Base-by-base conservation (phyloP, 2,797 vertebrate species). In the Sus cebifrons region DNA sequence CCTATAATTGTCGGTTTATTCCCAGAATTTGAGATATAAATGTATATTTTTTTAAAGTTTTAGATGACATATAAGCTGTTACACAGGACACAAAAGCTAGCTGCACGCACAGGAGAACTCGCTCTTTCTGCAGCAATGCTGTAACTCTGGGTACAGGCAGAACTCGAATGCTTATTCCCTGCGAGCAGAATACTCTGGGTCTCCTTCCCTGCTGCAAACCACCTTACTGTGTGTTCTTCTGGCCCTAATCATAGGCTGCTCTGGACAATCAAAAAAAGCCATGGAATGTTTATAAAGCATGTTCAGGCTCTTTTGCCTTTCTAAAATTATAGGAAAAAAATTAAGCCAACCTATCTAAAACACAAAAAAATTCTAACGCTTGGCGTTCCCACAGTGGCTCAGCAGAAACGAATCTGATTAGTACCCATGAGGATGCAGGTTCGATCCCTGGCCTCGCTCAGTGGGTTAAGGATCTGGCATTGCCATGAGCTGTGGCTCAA, bases 261-360 rank as follows among this genome's bases (percentile, higher is more conserved):
- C 67, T 2, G 40, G 56, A 36, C 0, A 44, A 25, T 71, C 85
- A 73, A 29, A 68, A 54, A 71, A 95, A 81, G 27, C 44, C 71
- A 44, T 0, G 6, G 21, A 13, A n/a, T 6, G 6, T 58, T 91
- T 78, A n/a, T 21, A 44, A 68, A 0, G 13, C 6, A 21, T 52
- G 29, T 68, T 44, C 52, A 21, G 18, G 14, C 20, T 95, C 44
- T 84, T 77, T 49, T 58, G 36, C 23, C 14, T 74, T 94, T 89
- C 73, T 36, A 88, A 78, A 78, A 78, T 71, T 44, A 86, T 29
- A 49, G 44, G 44, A 49, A 73, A 52, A 75, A 89, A 78, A 75
- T 64, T 64, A 91, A 52, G 18, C 17, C 62, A 75, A 67, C 7
- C 13, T 25, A 49, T 27, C 74, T 68, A 18, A 90, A 82, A 96